Evolutionary conservation across 2,888 invertebrate genomes (phyloP).

Genomic region (Mimumesa dahlbomi): DNA sequence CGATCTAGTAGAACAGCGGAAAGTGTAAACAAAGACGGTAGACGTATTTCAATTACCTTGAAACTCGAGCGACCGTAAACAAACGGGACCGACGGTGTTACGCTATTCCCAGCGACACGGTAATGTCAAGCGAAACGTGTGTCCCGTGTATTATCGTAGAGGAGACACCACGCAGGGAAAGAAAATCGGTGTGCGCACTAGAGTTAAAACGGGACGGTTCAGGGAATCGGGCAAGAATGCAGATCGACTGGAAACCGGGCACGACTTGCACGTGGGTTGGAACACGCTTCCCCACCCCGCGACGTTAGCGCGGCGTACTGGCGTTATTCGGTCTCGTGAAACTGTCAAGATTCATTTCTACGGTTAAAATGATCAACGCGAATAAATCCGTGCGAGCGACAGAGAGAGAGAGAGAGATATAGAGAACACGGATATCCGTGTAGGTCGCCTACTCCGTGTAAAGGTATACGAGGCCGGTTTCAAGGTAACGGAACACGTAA

Average conservation of each 20-base stretch:
- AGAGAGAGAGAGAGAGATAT: too few species aligned
- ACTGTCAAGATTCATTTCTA: slow-evolving; percentile 33
- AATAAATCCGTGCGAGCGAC: neutral
- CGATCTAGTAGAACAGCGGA: too few species aligned
- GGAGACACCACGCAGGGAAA: neutral
- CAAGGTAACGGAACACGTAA: slow-evolving; percentile 34
- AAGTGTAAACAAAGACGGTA: too few species aligned
- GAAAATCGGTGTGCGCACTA: neutral
- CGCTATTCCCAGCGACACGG: too few species aligned
- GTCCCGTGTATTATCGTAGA: too few species aligned
- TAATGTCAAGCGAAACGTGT: too few species aligned
- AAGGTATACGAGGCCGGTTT: slow-evolving; percentile 17
- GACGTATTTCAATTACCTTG: too few species aligned
- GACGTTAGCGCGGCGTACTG: slow-evolving; percentile 5
- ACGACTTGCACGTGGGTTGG: slow-evolving; percentile 48
- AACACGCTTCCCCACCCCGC: slow-evolving; percentile 25
- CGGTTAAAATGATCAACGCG: neutral
- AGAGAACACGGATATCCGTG: too few species aligned
- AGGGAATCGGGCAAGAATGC: slow-evolving; percentile 36
- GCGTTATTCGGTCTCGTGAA: slow-evolving; percentile 16
- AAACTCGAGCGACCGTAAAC: too few species aligned
- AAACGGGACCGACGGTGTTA: too few species aligned
- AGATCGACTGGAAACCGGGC: slow-evolving; percentile 28
- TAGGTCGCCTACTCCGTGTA: too few species aligned
- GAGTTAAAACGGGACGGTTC: slow-evolving; percentile 29